Evolutionary conservation across 2,797 vertebrate species (phyloP).

Genomic region (Peromyscus nudipes): DNA sequence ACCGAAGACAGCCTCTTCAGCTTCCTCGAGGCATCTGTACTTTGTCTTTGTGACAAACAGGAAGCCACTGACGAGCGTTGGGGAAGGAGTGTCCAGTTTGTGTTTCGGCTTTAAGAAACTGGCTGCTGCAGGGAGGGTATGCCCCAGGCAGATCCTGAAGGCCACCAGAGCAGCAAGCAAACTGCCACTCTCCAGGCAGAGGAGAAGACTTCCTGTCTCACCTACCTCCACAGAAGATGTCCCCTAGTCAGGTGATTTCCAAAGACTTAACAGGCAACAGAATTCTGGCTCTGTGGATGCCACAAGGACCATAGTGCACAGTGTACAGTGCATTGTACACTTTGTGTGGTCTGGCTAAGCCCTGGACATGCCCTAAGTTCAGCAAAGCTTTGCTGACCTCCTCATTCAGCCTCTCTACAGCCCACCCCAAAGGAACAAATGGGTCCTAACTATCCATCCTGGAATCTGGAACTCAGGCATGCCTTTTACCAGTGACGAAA

Average conservation of each 20-base stretch:
- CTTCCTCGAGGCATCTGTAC: neutral
- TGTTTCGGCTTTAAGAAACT: conserved; percentile 37
- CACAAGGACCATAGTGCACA: neutral
- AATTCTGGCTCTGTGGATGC: neutral
- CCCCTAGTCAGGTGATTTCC: neutral
- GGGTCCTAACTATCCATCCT: neutral
- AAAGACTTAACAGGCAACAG: neutral
- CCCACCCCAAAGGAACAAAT: neutral
- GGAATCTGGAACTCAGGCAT: neutral
- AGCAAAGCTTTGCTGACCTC: neutral
- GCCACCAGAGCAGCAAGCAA: neutral
- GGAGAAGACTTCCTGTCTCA: neutral
- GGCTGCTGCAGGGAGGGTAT: neutral
- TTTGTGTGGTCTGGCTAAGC: neutral
- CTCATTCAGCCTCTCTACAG: neutral
- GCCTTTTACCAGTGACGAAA: conserved; percentile 40
- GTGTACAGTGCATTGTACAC: neutral
- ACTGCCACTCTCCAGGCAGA: neutral
- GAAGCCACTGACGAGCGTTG: neutral
- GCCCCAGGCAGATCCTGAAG: neutral
- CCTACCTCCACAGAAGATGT: neutral
- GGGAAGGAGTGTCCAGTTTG: neutral
- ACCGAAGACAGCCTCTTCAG: neutral
- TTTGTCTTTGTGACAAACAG: conserved; percentile 11
- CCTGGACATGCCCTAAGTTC: neutral